Percentiles rank a stretch among this genome's conserved stretches.
phyloP scores from a whole-genome alignment of 1,140 invertebrate species.

The Lasaia peninsularis region DNA sequence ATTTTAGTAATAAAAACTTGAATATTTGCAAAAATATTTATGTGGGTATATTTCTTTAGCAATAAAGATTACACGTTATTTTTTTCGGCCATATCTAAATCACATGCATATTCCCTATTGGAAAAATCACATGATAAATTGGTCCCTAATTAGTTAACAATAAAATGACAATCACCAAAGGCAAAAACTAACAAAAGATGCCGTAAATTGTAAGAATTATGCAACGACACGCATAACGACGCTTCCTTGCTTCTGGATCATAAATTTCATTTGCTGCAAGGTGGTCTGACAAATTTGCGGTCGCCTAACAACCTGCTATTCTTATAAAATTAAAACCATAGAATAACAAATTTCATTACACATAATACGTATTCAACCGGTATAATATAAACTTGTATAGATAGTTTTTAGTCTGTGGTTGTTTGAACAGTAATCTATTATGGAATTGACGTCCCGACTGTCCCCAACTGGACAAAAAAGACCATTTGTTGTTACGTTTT shows the following conservation, averaged over 20 bases:
- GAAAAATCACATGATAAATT: too few relatives aligned
- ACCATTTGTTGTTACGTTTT: conserved; percentile 42
- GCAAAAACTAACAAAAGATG: conserved; percentile 52
- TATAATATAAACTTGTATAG: background rate
- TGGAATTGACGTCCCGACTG: conserved; percentile 24
- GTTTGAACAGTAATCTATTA: background rate
- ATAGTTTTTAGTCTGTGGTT: conserved; percentile 31
- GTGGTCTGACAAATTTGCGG: conserved; percentile 75
- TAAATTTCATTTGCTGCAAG: conserved; percentile 69
- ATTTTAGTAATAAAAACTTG: too few relatives aligned
- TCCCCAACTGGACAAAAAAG: conserved; percentile 43
- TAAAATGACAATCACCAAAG: conserved; percentile 40
- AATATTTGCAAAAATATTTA: too few relatives aligned
- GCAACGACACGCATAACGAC: conserved; percentile 62
- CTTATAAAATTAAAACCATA: conserved; percentile 50
- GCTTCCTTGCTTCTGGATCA: conserved; percentile 56
- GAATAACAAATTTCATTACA: conserved; percentile 25
- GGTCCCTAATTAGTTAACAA: conserved; percentile 8
- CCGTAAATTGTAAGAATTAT: conserved; percentile 69
- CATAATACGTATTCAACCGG: background rate
- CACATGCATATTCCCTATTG: too few relatives aligned
- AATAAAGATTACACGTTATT: too few relatives aligned
- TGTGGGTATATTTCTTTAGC: too few relatives aligned
- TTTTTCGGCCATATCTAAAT: too few relatives aligned
- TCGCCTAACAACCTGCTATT: conserved; percentile 52